Evolutionary conservation across 2,888 invertebrate species (phyloP), one percentile per base, ranked within the genome.

Genomic region (Caenorhabditis sp.): DNA sequence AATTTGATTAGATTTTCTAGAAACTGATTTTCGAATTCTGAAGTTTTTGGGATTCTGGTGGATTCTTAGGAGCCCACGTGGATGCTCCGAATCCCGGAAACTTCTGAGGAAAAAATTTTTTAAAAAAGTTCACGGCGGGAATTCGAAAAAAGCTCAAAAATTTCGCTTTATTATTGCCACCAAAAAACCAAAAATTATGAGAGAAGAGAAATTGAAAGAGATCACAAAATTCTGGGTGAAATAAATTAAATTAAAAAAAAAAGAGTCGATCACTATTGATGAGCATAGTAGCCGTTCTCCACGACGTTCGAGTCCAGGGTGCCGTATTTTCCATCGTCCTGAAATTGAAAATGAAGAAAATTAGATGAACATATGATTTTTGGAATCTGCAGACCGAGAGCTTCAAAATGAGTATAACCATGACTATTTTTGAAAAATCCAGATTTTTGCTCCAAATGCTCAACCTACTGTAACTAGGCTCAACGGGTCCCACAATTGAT

Each of bases 251-350:
- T 56, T 51, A 68, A 51, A 51, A 73, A 61, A 51, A 19, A 22
- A 51, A 68, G 47, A 28, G 35, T 35, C 28, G 35, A 22, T 49
- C 4, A 35, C 22, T 31, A 63, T 35, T 74, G 58, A 47, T 72
- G 58, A 28, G 69, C 70, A 58, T 83, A 83, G n/a, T 31, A 83
- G 2, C 79, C 79, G 56, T 83, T 79, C 47, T 79, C 83, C 0
- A 63, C 77, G 1, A 61, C 63, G 12, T 79, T 79, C 1, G 83
- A 49, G 19, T 79, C 79, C 10, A 83, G 54, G 4, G 73, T 74
- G 10, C 74, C 75, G 28, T 83, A 83, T 38, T 83, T 83, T 61
- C 82, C 82, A 31, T 77, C 82, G 61, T 83, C 83, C 73, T 82
- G 63, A 41, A 81, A 80, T 35, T 19, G 28, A 1, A 81, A 80